These are phyloP conservation scores for Natrix natrix DNA, from an alignment of 2,797 vertebrate genomes.

Conservation along the genomic window DNA sequence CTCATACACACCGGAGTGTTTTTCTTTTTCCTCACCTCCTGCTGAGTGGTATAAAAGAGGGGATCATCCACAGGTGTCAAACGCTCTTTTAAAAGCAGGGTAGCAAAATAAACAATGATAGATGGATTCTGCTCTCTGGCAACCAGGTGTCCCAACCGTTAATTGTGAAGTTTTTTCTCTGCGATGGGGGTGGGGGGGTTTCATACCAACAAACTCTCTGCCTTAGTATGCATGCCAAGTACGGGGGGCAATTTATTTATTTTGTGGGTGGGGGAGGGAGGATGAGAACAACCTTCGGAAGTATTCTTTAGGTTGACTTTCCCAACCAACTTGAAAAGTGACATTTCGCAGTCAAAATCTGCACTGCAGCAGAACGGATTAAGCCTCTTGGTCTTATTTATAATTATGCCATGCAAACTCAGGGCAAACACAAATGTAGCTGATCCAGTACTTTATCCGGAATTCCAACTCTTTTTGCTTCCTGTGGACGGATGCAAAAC, in stretches of 20 bases:
- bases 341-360: background rate
- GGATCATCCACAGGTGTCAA: background rate
- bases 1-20: background rate
- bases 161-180: background rate
- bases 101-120: background rate
- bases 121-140: background rate
- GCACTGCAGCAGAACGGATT: constrained; percentile 22
- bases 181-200: no score
- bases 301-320: background rate
- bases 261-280: fast-evolving
- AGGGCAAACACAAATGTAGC: background rate
- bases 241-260: background rate
- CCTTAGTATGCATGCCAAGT: background rate
- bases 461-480: background rate
- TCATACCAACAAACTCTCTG: background rate
- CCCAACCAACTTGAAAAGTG: background rate
- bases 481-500: background rate
- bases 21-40: background rate
- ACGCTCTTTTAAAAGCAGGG: background rate
- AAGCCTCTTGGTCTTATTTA: background rate
- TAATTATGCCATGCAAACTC: background rate
- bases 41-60: background rate
- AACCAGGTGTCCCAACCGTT: background rate
- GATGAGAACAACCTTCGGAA: background rate
- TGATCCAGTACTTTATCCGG: background rate